Conservation (phyloP, 30 jellyfish, hydroid and myxozoan species). For the Pelagia noctiluca region DNA sequence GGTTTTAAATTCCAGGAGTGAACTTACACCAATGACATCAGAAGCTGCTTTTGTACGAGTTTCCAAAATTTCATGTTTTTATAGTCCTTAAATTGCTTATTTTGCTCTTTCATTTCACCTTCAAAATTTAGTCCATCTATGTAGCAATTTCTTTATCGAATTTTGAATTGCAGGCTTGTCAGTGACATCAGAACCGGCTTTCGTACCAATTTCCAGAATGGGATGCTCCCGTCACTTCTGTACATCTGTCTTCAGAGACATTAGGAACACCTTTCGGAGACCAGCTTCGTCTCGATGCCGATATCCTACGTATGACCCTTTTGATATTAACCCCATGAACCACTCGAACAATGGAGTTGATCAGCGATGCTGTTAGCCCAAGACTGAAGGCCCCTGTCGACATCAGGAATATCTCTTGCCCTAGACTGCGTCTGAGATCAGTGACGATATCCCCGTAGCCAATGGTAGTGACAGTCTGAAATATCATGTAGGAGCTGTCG, state of each 20-base stretch:
- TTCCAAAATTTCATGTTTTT: no score
- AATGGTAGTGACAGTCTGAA: slow-evolving; percentile 55
- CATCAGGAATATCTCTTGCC: neutral
- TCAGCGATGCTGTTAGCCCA: slow-evolving; percentile 55
- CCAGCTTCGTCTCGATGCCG: slow-evolving; percentile 27
- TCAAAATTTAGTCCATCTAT: no score
- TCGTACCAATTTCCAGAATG: no score
- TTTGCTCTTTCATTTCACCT: no score
- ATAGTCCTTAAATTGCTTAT: no score
- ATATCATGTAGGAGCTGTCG: slow-evolving; percentile 15
- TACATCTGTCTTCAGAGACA: neutral
- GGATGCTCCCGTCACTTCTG: no score
- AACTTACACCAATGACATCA: no score
- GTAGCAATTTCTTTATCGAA: no score
- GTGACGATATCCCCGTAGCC: slow-evolving; percentile 48
- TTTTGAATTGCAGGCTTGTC: no score
- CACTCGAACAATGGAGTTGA: neutral
- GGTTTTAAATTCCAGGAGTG: no score
- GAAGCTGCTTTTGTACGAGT: no score
- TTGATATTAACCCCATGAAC: slow-evolving; percentile 1
- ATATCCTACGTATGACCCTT: neutral
- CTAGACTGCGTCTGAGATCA: neutral
- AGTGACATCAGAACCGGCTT: no score
- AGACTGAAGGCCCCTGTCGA: slow-evolving; percentile 8
- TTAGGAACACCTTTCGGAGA: neutral